Base-by-base conservation (phyloP, 2,888 invertebrate genomes). In the Microctonus brassicae region DNA sequence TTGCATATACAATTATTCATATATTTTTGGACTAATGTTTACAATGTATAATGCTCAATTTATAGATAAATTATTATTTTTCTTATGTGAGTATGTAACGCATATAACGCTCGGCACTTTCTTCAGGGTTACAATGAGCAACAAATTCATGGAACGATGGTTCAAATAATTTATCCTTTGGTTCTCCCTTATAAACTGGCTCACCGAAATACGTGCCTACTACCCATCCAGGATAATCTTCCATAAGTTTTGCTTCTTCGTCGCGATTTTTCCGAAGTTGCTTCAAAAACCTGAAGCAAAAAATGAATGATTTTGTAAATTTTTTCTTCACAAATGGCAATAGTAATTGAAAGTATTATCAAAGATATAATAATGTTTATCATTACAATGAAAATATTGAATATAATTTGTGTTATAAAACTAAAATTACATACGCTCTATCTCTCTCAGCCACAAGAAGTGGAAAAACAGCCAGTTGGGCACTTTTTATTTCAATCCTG, bases 201-300 rank as follows among this genome's bases (percentile, higher is more conserved):
- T 95, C 94, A 5, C 96, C 96, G 78, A 93, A 96, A 88, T 92
- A 94, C 1, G 95, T 97, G 60, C 98, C 98, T 6, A 94, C 93
- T 89, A 94, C 92, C 98, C 98, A 98, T 77, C 94, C 94, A 71
- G 94, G 94, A 13, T 96, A 95, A 87, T 97, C 92, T 77, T 92
- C 92, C 98, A 98, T 98, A 36, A 98, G 89, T 69, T 94, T 92
- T 1, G 90, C 90, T 88, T 98, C 98, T 76, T 94, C 94, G 17
- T 96, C 96, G 17, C 96, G 91, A 87, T 96, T 95, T 71, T 90
- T 90, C 66, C 94, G 90, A 42, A 95, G 81, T 81, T 96, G 95
- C 82, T 94, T 95, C 84, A 98, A 85, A 81, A 87, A 88, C 67
- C 91, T 92, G 77, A 2, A 76, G 80, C 33, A 34, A 62, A 66